phyloP scores from a whole-genome alignment of 2,888 invertebrate species.

The Eupithecia centaureata region DNA sequence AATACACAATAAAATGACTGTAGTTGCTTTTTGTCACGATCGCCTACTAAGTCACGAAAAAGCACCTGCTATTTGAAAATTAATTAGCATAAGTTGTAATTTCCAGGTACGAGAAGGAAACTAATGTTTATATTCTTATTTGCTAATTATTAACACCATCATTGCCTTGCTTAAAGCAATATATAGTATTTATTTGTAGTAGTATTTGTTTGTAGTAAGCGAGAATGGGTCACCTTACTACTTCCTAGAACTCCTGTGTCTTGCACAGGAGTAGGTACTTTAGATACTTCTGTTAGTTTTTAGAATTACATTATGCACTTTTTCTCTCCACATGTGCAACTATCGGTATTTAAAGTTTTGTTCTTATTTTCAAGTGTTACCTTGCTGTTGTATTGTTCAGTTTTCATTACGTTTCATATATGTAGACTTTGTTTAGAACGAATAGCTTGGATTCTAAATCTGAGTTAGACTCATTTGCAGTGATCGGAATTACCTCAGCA shows the following conservation, averaged over 20 bases:
- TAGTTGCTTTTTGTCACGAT: conserved; percentile 4
- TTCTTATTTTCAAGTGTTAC: background rate
- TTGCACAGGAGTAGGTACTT: no score
- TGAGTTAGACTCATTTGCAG: no score
- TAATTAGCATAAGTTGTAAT: conserved; percentile 8
- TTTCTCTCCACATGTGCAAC: no score
- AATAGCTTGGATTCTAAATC: background rate
- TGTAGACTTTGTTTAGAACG: background rate
- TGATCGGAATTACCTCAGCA: no score
- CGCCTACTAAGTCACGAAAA: conserved; percentile 6
- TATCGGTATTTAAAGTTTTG: background rate
- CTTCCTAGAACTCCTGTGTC: no score
- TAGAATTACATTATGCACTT: no score
- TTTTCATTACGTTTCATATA: background rate
- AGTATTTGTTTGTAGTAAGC: no score
- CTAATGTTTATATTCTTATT: background rate
- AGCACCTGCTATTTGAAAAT: background rate
- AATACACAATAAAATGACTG: background rate
- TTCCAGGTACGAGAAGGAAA: background rate
- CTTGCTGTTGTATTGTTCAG: background rate
- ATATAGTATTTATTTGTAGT: no score
- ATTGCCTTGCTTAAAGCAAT: background rate
- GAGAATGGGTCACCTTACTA: no score
- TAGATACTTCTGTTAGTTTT: no score
- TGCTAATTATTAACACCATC: background rate